phyloP scores from a whole-genome alignment of 1,140 invertebrate species.

The Drosophila fuyamai region DNA sequence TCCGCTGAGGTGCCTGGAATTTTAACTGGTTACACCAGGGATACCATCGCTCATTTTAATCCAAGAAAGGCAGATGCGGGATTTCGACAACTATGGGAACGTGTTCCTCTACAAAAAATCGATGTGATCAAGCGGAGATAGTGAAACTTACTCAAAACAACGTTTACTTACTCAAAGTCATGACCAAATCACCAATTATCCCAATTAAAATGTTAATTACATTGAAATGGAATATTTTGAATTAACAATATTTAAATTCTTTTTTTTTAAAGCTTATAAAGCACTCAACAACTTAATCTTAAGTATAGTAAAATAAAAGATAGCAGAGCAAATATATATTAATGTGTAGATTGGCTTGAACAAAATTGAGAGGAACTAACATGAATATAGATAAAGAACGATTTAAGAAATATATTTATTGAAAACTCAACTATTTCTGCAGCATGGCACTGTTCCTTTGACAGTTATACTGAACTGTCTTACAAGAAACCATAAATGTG shows the following conservation, averaged over 20 bases:
- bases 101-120: slow-evolving; percentile 53
- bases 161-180: background rate
- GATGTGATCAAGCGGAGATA: slow-evolving; percentile 63
- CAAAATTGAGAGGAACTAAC: too few species aligned
- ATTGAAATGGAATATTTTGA: background rate
- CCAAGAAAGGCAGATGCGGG: slow-evolving; percentile 52
- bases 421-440: background rate
- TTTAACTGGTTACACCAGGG: slow-evolving; percentile 55
- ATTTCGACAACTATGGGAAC: slow-evolving; percentile 63
- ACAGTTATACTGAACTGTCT: background rate
- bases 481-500: background rate
- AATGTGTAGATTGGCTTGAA: too few species aligned
- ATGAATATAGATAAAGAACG: too few species aligned
- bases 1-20: slow-evolving; percentile 53
- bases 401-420: too few species aligned
- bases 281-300: too few species aligned
- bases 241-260: too few species aligned
- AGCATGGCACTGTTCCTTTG: background rate
- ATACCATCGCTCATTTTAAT: slow-evolving; percentile 66
- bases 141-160: background rate
- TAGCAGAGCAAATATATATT: background rate
- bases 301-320: too few species aligned
- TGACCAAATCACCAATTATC: background rate
- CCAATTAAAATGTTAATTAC: background rate
- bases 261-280: too few species aligned